phyloP scores from a whole-genome alignment of 1,140 invertebrate species.

The fruit fly (Drosophila melanogaster) region DNA sequence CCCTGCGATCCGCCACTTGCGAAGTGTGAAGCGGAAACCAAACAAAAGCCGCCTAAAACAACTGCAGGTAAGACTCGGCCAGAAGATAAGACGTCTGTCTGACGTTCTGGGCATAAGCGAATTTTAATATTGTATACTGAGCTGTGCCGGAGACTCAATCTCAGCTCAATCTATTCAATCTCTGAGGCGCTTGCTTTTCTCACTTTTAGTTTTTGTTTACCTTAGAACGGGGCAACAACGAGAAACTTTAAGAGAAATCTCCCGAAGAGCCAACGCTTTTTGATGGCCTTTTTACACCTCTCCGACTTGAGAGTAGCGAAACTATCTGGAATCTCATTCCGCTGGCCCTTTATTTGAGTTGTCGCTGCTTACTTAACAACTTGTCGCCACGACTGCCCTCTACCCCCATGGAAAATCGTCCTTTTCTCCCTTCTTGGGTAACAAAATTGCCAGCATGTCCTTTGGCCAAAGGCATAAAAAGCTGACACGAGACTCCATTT shows the following conservation, averaged over 20 bases:
- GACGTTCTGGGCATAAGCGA: constrained; percentile 55
- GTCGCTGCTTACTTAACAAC: constrained; percentile 81
- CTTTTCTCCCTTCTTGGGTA: background rate
- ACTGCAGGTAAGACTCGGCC: constrained; percentile 64
- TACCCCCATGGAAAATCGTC: background rate
- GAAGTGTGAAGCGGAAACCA: constrained; percentile 82
- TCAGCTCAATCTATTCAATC: constrained; percentile 41
- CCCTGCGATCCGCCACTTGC: constrained; percentile 27
- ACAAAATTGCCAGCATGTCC: constrained; percentile 63
- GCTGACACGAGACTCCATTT: constrained; percentile 59
- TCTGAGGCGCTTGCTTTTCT: constrained; percentile 69
- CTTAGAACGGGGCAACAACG: constrained; percentile 6
- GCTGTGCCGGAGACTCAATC: background rate
- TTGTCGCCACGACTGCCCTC: constrained; percentile 59
- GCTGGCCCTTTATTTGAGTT: constrained; percentile 70
- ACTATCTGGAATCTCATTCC: constrained; percentile 21
- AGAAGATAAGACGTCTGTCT: constrained; percentile 43
- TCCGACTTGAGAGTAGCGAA: background rate
- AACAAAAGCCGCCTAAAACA: constrained; percentile 81
- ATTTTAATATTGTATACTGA: constrained; percentile 73
- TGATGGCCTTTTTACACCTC: constrained; percentile 68
- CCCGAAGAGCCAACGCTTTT: constrained; percentile 28
- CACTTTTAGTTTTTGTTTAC: constrained; percentile 52
- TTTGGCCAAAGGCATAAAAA: constrained; percentile 70
- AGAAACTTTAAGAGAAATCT: constrained; percentile 52